Conservation (phyloP, 2,888 invertebrate genomes). For the Platycheirus albimanus region DNA sequence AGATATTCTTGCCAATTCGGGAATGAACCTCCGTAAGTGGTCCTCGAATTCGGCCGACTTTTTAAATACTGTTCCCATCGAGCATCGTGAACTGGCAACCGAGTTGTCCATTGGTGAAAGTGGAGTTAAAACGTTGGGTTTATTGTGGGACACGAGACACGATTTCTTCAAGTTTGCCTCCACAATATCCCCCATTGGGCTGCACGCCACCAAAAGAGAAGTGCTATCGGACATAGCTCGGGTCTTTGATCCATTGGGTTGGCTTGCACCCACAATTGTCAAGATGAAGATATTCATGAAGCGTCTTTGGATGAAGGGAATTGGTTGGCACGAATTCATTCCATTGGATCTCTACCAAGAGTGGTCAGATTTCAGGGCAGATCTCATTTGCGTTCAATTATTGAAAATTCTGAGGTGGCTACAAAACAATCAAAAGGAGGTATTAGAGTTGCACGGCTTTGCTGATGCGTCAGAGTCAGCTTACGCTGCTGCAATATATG, state of each 20-base stretch:
- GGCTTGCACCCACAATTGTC: slow-evolving; percentile 19
- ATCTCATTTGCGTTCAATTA: not conserved
- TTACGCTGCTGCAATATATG: too few species aligned
- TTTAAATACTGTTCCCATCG: slow-evolving; percentile 6
- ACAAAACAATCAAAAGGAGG: not conserved
- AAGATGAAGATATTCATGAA: slow-evolving; percentile 39
- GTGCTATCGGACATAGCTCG: too few species aligned
- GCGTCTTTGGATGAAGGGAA: slow-evolving; percentile 7
- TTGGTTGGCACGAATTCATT: slow-evolving; percentile 31
- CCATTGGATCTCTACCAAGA: slow-evolving; percentile 2
- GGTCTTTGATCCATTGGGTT: too few species aligned
- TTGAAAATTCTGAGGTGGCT: slow-evolving; percentile 9
- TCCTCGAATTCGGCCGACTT: slow-evolving; percentile 45
- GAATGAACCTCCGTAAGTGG: slow-evolving; percentile 52
- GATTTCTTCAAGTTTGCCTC: slow-evolving; percentile 35
- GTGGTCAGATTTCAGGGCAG: slow-evolving; percentile 11
- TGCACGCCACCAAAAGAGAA: slow-evolving; percentile 27
- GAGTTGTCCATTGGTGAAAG: slow-evolving; percentile 33
- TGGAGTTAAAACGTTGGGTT: slow-evolving; percentile 30
- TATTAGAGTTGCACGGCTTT: too few species aligned
- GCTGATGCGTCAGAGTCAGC: too few species aligned
- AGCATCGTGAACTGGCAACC: slow-evolving; percentile 30
- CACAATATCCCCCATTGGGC: not conserved
- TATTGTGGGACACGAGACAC: slow-evolving; percentile 23
- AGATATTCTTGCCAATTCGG: not conserved